A percentile compares a stretch with the other conserved stretches of the same genome.
These are phyloP conservation scores for Porites divaricata DNA, from an alignment of 92 coral and sea anemone species.

Conservation along the genomic window DNA sequence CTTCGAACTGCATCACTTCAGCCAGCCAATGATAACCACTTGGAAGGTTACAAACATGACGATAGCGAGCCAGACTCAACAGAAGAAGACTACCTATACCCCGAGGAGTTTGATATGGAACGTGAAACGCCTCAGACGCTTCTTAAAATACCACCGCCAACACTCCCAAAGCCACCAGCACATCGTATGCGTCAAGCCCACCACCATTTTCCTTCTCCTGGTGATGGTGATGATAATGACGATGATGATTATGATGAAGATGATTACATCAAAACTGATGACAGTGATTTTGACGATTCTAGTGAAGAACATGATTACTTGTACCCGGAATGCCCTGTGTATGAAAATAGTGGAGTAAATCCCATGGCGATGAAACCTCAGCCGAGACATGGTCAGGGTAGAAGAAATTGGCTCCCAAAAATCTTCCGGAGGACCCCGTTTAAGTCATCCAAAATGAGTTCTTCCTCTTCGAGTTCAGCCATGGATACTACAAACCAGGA, in stretches of 20 bases:
- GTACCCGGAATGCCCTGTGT: not conserved
- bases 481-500: not conserved
- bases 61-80: too few relatives aligned
- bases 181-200: not conserved
- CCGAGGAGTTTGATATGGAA: too few relatives aligned
- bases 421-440: not conserved
- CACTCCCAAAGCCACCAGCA: not conserved
- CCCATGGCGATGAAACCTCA: not conserved
- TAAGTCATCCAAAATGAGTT: not conserved
- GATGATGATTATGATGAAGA: slow-evolving; percentile 9
- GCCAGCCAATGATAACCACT: not conserved
- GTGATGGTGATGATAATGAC: slow-evolving; percentile 29
- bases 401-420: not conserved
- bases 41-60: too few relatives aligned
- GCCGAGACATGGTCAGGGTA: not conserved
- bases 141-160: not conserved
- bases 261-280: not conserved
- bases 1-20: not conserved
- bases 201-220: not conserved
- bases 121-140: too few relatives aligned
- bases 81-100: too few relatives aligned
- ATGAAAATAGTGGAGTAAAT: not conserved
- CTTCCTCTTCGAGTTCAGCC: not conserved
- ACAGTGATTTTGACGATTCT: not conserved
- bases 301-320: not conserved